Evolutionary conservation across 2,113 vertebrate species (phyloP).

Genomic region (Caloenas nicobarica): DNA sequence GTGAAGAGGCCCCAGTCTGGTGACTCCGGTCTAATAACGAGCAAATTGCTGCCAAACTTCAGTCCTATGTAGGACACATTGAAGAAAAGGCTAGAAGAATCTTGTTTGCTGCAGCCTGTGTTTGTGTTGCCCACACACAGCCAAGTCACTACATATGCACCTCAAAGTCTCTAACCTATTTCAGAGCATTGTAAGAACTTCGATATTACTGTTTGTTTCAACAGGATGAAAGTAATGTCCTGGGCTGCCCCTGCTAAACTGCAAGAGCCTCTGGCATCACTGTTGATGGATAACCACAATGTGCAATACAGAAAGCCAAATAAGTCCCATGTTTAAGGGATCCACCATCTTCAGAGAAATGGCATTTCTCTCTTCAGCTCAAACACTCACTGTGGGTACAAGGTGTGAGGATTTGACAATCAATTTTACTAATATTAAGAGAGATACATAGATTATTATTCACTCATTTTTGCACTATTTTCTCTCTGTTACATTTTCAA

Average conservation of each 20-base stretch:
- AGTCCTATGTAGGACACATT: background rate
- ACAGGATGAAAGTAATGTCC: conserved; percentile 1
- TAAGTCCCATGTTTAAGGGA: background rate
- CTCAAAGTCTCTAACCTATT: background rate
- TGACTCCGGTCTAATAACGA: background rate
- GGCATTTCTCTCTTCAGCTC: background rate
- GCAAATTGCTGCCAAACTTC: background rate
- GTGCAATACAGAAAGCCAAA: background rate
- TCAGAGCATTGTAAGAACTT: background rate
- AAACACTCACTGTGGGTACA: background rate
- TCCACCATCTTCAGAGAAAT: background rate
- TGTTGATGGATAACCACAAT: background rate
- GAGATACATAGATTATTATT: background rate
- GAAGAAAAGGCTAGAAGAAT: background rate
- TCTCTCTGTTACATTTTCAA: background rate
- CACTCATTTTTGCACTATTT: background rate
- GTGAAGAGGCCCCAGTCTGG: conserved; percentile 13
- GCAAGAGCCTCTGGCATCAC: background rate
- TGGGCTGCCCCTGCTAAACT: background rate
- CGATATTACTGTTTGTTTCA: background rate
- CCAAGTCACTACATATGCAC: background rate
- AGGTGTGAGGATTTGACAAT: background rate
- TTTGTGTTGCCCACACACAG: conserved; percentile 21
- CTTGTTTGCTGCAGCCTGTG: conserved; percentile 7
- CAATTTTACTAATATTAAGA: background rate